Conservation (phyloP, 2,113 vertebrate species). For the Blennius ocellaris region DNA sequence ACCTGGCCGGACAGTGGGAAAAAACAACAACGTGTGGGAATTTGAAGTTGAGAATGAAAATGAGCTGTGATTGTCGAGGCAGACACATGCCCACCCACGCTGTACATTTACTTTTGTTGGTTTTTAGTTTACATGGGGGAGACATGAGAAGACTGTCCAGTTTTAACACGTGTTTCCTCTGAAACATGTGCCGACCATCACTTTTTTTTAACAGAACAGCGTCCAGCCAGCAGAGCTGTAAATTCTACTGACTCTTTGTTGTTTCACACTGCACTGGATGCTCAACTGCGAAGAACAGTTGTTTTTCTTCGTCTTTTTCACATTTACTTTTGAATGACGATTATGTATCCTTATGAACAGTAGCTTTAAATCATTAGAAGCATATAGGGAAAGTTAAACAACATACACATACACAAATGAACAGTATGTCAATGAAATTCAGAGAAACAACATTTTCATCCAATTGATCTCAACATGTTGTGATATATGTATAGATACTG, state of each 20-base stretch:
- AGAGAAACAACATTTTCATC: no score
- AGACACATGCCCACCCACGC: slow-evolving; percentile 5
- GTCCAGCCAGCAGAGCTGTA: background rate
- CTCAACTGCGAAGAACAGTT: no score
- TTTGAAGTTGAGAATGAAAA: slow-evolving; percentile 48
- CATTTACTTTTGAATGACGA: no score
- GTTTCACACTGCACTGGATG: background rate
- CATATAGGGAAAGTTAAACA: background rate
- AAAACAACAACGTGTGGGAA: slow-evolving; percentile 53
- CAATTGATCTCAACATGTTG: no score
- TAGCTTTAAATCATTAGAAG: background rate
- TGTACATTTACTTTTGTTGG: slow-evolving; percentile 11
- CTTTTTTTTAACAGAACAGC: slow-evolving; percentile 1
- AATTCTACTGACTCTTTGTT: slow-evolving; percentile 7
- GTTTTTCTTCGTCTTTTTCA: background rate
- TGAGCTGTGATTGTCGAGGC: slow-evolving; percentile 31
- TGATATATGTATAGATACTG: no score
- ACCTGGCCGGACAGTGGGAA: slow-evolving; percentile 40
- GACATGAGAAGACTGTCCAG: slow-evolving; percentile 6
- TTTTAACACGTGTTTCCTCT: slow-evolving; percentile 14
- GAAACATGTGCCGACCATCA: slow-evolving; percentile 14
- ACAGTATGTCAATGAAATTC: no score
- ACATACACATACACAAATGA: no score
- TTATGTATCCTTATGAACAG: no score
- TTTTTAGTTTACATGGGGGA: slow-evolving; percentile 12